Base-by-base conservation (phyloP, 2,113 vertebrate genomes). In the Xiphophorus hellerii region DNA sequence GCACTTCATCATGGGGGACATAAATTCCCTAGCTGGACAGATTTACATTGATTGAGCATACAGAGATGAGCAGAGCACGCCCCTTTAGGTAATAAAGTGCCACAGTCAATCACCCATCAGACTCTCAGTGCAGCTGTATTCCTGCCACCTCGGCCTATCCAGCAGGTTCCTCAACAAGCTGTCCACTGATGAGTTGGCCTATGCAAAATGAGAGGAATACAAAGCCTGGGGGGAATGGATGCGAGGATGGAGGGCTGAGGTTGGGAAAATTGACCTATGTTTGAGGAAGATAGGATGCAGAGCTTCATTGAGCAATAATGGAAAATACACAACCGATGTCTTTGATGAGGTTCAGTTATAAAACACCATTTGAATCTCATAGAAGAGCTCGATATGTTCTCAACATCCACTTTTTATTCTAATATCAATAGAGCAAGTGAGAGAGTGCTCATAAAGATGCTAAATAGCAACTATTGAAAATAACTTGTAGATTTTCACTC, bases 31-130 rank as follows among this genome's bases (percentile, higher is more conserved):
- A 22, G 70, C 75, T 25, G 25, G 90, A 87, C 84, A 83, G 78
- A 80, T 90, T 92, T 84, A 86, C 84, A 88, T 81, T 88, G 85
- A 92, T 82, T 82, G 83, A 88, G 84, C 71, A 27, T 39, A 15
- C 62, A 61, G 62, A 77, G 84, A 88, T 82, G 82, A 89, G 84
- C 71, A 35, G 67, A 81, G 81, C 83, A 87, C 63, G n/a, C 81
- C 86, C 85, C 84, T 86, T 69, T 69, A 75, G 78, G 88, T 80
- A 78, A 87, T 86, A 80, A 81, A 90, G 80, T 82, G 76, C 83
- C 84, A 87, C 83, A 87, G 79, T 90, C 72, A 71, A 91, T 90
- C 88, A 84, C 58, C 74, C 84, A 75, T 88, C 83, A 83, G 80
- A 71, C 71, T 54, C 72, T 58, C 71, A 62, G 84, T 80, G 64